A percentile compares a stretch with the other conserved stretches of the same genome.
Evolutionary conservation across 2,888 invertebrate genomes (phyloP).

Genomic region (Lordiphosa andalusiaca): DNA sequence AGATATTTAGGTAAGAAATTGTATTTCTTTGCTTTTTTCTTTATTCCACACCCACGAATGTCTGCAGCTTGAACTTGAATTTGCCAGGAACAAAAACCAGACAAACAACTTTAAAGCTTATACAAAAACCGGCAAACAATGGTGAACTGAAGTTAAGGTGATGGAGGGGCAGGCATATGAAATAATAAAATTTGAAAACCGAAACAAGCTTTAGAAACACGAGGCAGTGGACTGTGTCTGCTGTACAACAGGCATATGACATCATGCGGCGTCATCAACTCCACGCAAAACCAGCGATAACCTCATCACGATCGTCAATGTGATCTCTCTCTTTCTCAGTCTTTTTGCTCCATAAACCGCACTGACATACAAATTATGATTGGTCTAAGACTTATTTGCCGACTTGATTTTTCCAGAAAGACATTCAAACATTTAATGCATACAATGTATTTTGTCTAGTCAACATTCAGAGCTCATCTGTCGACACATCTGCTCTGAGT

Average conservation of each 20-base stretch:
- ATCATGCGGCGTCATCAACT: constrained; percentile 52
- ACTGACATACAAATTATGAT: constrained; percentile 27
- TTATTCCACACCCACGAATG: constrained; percentile 27
- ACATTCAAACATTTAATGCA: too few species aligned
- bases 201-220: constrained; percentile 38
- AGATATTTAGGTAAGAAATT: constrained; percentile 40
- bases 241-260: constrained; percentile 41
- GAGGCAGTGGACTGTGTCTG: constrained; percentile 62
- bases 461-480: constrained; percentile 14
- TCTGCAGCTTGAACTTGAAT: constrained; percentile 58
- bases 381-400: constrained; percentile 20
- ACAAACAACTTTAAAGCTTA: constrained; percentile 64
- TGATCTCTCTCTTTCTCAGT: neutral
- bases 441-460: constrained; percentile 28
- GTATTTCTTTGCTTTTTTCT: neutral
- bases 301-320: constrained; percentile 13
- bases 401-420: constrained; percentile 31
- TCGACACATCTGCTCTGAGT: constrained; percentile 1
- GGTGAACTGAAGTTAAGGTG: constrained; percentile 18
- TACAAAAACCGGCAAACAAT: constrained; percentile 51
- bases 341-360: constrained; percentile 18
- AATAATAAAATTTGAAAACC: constrained; percentile 55
- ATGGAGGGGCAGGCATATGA: constrained; percentile 10
- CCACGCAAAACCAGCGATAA: constrained; percentile 28
- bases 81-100: constrained; percentile 49